Conservation (phyloP, 2,888 invertebrate genomes). For the Tachina lurida region DNA sequence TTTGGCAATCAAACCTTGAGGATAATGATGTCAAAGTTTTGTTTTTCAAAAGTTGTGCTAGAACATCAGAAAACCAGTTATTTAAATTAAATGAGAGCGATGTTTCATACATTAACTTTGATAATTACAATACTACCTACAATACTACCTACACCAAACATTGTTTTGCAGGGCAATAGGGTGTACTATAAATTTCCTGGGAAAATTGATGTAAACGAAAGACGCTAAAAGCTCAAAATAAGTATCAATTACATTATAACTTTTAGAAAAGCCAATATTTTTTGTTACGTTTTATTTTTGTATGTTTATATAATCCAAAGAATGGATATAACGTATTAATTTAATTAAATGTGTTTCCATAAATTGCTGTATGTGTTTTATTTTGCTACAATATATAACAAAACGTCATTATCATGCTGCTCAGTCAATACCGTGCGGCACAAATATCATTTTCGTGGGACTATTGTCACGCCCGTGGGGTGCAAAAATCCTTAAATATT, state of each 20-base stretch:
- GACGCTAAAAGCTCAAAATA: constrained; percentile 40
- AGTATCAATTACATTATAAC: constrained; percentile 15
- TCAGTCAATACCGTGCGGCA: too few species aligned
- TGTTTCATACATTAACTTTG: constrained; percentile 36
- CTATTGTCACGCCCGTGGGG: too few species aligned
- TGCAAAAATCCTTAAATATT: too few species aligned
- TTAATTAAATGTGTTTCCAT: constrained; percentile 3
- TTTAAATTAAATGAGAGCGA: too few species aligned
- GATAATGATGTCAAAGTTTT: constrained; percentile 53
- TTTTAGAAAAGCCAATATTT: constrained; percentile 47
- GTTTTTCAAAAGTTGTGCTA: constrained; percentile 34
- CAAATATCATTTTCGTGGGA: neutral
- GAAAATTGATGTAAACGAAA: constrained; percentile 23
- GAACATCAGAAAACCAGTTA: too few species aligned
- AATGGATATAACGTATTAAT: constrained; percentile 5
- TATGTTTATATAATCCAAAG: constrained; percentile 42
- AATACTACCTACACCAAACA: constrained; percentile 40
- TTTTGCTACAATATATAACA: too few species aligned
- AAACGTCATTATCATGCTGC: too few species aligned
- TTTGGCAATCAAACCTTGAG: constrained; percentile 46
- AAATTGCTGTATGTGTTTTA: neutral
- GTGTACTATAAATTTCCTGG: constrained; percentile 11
- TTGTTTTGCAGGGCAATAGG: constrained; percentile 48
- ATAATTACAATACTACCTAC: constrained; percentile 40
- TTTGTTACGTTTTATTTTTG: neutral